A percentile compares a stretch with the other conserved stretches of the same genome.
Evolutionary conservation across 2,113 vertebrate species (phyloP).

Genomic region (Chlamydotis undulata): DNA sequence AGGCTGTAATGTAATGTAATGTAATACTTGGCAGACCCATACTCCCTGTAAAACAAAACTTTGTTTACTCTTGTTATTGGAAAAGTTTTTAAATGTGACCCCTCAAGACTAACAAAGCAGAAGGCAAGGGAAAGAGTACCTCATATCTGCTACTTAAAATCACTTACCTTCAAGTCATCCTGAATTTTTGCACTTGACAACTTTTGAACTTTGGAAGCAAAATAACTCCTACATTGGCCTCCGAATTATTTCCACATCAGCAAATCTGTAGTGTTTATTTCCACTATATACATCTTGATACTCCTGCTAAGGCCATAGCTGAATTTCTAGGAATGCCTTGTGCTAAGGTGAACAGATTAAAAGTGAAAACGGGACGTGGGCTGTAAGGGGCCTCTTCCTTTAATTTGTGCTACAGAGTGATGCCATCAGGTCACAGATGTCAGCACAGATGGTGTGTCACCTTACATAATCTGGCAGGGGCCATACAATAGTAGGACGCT

Average conservation of each 20-base stretch:
- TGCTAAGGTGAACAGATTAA: not conserved
- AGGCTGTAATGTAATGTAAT: not conserved
- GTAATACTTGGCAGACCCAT: not conserved
- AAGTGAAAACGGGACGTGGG: not conserved
- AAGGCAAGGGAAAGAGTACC: not conserved
- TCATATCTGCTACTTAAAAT: not conserved
- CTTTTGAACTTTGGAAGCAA: not conserved
- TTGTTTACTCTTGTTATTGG: not conserved
- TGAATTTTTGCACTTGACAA: not conserved
- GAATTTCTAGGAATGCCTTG: not conserved
- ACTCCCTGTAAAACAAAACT: not conserved
- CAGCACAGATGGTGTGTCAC: not conserved
- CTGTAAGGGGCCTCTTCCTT: not conserved
- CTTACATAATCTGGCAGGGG: not conserved
- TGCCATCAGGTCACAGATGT: not conserved
- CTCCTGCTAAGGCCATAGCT: not conserved
- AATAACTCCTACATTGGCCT: not conserved
- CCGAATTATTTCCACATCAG: not conserved
- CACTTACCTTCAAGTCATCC: not conserved
- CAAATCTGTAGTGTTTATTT: not conserved
- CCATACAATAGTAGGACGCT: not conserved
- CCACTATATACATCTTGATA: not conserved
- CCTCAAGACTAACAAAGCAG: not conserved
- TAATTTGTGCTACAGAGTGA: not conserved
- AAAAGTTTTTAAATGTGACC: not conserved